Evolutionary conservation across 2,888 invertebrate genomes (phyloP), one percentile per base, ranked within the genome.

Genomic region (Folsomia manolachei): DNA sequence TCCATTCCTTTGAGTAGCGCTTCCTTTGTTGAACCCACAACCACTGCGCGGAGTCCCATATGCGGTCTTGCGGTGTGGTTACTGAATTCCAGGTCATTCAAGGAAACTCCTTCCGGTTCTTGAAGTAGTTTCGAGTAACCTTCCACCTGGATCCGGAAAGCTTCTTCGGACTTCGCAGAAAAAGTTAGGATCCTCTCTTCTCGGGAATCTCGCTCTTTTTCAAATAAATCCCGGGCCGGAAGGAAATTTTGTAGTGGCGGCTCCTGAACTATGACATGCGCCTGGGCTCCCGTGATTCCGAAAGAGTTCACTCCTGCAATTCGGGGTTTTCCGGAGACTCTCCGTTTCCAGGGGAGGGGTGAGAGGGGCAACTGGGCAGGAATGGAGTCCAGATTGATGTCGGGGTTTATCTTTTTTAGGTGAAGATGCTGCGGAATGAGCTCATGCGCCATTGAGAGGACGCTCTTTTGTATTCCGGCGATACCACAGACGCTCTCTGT

Each of bases 391-490:
- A 69, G n/a, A 51, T 69, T 63, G 14, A 62, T 51, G 1, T 51
- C 24, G n/a, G 71, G 71, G 27, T 75, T 75, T 25, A 66, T 18
- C 7, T 19, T 75, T 21, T 70, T 71, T 0, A 75, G 60, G 63
- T 73, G 60, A 0, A 27, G 27, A 19, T 75, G 72, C 1, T 68
- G 72, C 0, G 75, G 75, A 25, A 75, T 71, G 1, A 52, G 11
- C 51, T 71, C 68, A 39, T 75, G 26, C n/a, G 70, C 14, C 52
- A 75, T 63, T 0, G 71, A 39, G 24, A 75, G 52, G 0, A 75
- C 24, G 1, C 63, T 51, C 66, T 62, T 69, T 1, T 60, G 14
- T n/a, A 69, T 63, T 11, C 69, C 69, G 9, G 71, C 71, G 18
- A 71, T 51, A 1, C 71, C 71, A 0, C 64, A 53, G 1, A 39